Evolutionary conservation across 1,140 invertebrate species (phyloP).

Genomic region (Apis mellifera): Amel_HAv3.1 CM009936.2:15249001-15249500

Average conservation of each 20-base stretch:
- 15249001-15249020: too few relatives aligned
- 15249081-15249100: too few relatives aligned
- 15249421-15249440: background rate
- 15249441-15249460: too few relatives aligned
- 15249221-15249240: constrained; percentile 52
- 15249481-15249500: too few relatives aligned
- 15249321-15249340: constrained; percentile 41
- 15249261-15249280: constrained; percentile 62
- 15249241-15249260: background rate
- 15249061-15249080: too few relatives aligned
- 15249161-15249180: too few relatives aligned
- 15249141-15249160: too few relatives aligned
- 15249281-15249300: constrained; percentile 62
- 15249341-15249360: constrained; percentile 59
- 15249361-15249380: background rate
- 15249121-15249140: too few relatives aligned
- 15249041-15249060: too few relatives aligned
- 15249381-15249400: background rate
- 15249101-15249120: too few relatives aligned
- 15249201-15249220: constrained; percentile 8
- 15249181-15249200: background rate
- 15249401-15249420: background rate
- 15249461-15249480: too few relatives aligned
- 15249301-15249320: constrained; percentile 41
- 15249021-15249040: too few relatives aligned